Percentiles rank a stretch among this genome's conserved stretches.
These are phyloP conservation scores for Pseudomugil tenellus DNA, from an alignment of 2,797 vertebrate species.

Conservation along the genomic window DNA sequence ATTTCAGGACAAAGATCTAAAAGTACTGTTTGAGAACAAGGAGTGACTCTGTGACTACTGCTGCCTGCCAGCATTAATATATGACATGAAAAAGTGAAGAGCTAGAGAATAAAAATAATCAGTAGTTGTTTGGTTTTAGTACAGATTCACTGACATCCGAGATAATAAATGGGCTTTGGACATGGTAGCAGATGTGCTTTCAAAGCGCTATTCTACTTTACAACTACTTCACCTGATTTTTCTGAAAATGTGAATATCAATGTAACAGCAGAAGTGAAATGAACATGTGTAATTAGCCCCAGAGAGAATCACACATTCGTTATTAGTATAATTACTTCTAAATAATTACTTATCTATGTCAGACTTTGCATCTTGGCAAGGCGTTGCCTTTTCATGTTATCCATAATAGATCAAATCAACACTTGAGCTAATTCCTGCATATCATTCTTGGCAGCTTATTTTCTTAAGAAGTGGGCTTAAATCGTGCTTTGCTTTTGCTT, in stretches of 20 bases:
- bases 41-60: not conserved
- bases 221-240: constrained; percentile 6
- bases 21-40: too few species aligned
- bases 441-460: constrained; percentile 18
- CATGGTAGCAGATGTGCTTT: not conserved
- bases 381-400: constrained; percentile 30
- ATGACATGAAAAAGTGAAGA: not conserved
- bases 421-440: constrained; percentile 40
- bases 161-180: not conserved
- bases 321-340: constrained; percentile 50
- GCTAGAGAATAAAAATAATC: not conserved
- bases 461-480: not conserved
- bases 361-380: constrained; percentile 30
- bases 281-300: constrained; percentile 56
- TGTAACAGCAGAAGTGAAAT: constrained; percentile 33
- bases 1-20: not conserved
- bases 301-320: constrained; percentile 47
- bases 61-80: not conserved
- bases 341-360: constrained; percentile 56
- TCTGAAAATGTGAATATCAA: constrained; percentile 29
- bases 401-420: constrained; percentile 66
- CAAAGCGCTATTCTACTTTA: not conserved
- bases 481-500: not conserved
- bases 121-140: not conserved
- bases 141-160: not conserved